Conservation (phyloP, 2,888 invertebrate genomes). For the Dicyrtomina minuta region DNA sequence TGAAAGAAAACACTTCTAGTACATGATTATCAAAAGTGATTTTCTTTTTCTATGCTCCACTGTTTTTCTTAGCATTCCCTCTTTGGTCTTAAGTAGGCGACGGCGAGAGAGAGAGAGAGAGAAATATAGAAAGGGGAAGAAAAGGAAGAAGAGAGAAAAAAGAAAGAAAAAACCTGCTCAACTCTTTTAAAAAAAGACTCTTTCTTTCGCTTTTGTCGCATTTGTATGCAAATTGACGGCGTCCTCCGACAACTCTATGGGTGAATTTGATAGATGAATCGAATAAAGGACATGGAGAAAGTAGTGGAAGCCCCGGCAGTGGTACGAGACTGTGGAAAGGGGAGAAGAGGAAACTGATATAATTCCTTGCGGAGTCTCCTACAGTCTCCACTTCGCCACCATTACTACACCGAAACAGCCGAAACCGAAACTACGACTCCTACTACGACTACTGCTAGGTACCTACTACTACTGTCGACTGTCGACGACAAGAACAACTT, state of each 20-base stretch:
- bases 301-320: constrained; percentile 16
- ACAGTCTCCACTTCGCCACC: not conserved
- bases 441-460: no score
- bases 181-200: not conserved
- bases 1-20: constrained; percentile 27
- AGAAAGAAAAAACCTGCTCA: constrained; percentile 19
- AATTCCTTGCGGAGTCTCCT: constrained; percentile 20
- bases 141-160: not conserved
- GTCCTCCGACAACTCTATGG: constrained; percentile 33
- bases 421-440: no score
- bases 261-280: constrained; percentile 34
- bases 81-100: not conserved
- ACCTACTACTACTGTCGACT: not conserved
- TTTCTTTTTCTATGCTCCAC: constrained; percentile 16
- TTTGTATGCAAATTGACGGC: constrained; percentile 33
- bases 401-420: constrained; percentile 6
- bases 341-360: constrained; percentile 23
- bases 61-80: no score
- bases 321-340: no score
- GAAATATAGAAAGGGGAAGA: not conserved
- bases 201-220: constrained; percentile 29
- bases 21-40: constrained; percentile 34
- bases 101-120: constrained; percentile 1
- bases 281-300: constrained; percentile 29
- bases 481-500: constrained; percentile 12